Percentiles rank a stretch among this genome's conserved stretches.
Conservation (phyloP, 2,888 invertebrate species). For the Exephanes ischioxanthus region DNA sequence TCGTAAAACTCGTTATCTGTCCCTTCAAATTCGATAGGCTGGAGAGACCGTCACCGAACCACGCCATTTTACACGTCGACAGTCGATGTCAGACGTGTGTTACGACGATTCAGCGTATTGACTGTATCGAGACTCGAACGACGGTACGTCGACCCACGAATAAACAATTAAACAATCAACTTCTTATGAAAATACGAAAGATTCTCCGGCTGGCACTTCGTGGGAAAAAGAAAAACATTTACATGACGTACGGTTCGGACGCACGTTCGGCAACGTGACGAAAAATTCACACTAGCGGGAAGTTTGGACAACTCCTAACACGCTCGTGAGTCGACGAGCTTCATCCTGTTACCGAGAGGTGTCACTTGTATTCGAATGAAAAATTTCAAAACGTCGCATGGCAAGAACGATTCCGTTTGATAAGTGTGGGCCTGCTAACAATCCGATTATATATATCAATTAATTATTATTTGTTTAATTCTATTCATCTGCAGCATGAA, state of each 20-base stretch:
- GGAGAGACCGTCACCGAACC: conserved; percentile 83
- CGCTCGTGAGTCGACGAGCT: neutral
- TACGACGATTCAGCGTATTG: conserved; percentile 1
- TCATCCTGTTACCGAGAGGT: neutral
- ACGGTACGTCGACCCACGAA: conserved; percentile 14
- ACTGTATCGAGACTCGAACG: conserved; percentile 17
- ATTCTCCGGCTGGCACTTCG: conserved; percentile 61
- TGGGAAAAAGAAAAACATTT: conserved; percentile 50
- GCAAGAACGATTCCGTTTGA: conserved; percentile 2
- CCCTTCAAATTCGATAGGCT: conserved; percentile 90
- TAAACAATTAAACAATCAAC: conserved; percentile 51
- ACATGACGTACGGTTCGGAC: conserved; percentile 53
- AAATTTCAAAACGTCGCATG: neutral
- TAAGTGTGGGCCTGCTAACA: neutral
- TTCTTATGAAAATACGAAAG: conserved; percentile 68
- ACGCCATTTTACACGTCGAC: conserved; percentile 84
- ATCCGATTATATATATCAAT: neutral
- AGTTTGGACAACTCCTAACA: conserved; percentile 32
- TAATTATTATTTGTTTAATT: neutral
- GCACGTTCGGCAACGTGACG: conserved; percentile 62
- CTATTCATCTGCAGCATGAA: neutral
- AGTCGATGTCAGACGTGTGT: conserved; percentile 63
- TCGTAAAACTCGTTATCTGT: conserved; percentile 94
- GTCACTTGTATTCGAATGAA: neutral
- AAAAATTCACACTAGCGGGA: conserved; percentile 59